phyloP scores from a whole-genome alignment of 2,888 invertebrate genomes.

The Aethes cnicana region DNA sequence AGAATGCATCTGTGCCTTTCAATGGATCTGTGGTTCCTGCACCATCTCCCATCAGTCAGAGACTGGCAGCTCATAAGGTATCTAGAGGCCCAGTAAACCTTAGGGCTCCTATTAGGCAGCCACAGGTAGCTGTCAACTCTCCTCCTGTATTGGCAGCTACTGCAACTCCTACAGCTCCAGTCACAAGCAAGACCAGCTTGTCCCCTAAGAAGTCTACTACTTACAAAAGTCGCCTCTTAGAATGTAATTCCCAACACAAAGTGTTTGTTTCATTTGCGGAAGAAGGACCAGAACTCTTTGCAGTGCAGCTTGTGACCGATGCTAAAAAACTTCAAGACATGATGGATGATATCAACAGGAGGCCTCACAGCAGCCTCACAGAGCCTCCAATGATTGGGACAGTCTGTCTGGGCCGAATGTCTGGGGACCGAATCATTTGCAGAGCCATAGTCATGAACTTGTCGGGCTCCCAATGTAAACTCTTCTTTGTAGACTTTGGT shows the following conservation, averaged over 20 bases:
- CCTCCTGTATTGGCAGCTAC: slow-evolving; percentile 34
- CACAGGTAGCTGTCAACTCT: slow-evolving; percentile 46
- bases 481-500: slow-evolving; percentile 92
- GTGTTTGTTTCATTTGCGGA: slow-evolving; percentile 89
- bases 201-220: slow-evolving; percentile 74
- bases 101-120: slow-evolving; percentile 61
- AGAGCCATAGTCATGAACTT: slow-evolving; percentile 89
- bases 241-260: slow-evolving; percentile 81
- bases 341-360: slow-evolving; percentile 87
- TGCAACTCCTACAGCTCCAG: slow-evolving; percentile 38
- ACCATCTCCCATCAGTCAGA: slow-evolving; percentile 61
- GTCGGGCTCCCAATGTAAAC: slow-evolving; percentile 87
- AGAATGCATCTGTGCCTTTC: slow-evolving; percentile 58
- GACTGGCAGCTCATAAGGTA: slow-evolving; percentile 59
- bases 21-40: slow-evolving; percentile 55
- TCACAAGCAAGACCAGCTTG: slow-evolving; percentile 43
- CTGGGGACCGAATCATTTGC: slow-evolving; percentile 86
- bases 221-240: slow-evolving; percentile 77
- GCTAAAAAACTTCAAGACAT: slow-evolving; percentile 84
- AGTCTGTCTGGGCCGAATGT: slow-evolving; percentile 88
- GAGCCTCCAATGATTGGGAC: slow-evolving; percentile 89
- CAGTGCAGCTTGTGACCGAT: slow-evolving; percentile 86
- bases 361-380: slow-evolving; percentile 82
- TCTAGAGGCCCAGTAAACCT: slow-evolving; percentile 63
- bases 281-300: slow-evolving; percentile 90